Evolutionary conservation across 1,140 invertebrate genomes (phyloP).

Genomic region (Hylyphantes graminicola): DNA sequence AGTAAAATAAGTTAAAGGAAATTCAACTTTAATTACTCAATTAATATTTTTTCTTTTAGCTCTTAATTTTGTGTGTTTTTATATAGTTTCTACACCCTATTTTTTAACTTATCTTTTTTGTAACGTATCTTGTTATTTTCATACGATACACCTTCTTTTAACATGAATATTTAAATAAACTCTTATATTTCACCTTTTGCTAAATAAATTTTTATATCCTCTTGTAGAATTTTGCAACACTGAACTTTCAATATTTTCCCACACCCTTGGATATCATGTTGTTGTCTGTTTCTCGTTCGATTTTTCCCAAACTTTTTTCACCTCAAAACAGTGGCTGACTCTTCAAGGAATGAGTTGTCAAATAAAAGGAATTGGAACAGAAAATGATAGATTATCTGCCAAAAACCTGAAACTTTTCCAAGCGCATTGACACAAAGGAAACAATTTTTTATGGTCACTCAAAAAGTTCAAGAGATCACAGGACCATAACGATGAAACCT

Average conservation of each 20-base stretch:
- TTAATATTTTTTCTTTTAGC: no score
- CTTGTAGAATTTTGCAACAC: constrained; percentile 9
- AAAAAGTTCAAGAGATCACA: constrained; percentile 27
- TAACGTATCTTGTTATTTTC: no score
- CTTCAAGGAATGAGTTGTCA: constrained; percentile 54
- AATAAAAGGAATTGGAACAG: constrained; percentile 45
- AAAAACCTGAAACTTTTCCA: constrained; percentile 45
- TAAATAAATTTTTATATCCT: constrained; percentile 1
- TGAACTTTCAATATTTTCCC: constrained; percentile 1
- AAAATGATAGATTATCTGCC: constrained; percentile 57
- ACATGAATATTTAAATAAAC: background rate
- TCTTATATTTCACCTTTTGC: background rate
- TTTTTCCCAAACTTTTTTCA: constrained; percentile 13
- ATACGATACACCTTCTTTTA: no score
- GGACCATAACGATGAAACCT: constrained; percentile 6
- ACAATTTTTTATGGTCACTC: constrained; percentile 22
- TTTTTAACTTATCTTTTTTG: no score
- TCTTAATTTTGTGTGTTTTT: no score
- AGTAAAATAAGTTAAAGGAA: no score
- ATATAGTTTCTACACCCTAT: no score
- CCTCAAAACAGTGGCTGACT: constrained; percentile 41
- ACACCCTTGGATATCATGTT: constrained; percentile 1
- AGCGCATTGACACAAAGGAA: constrained; percentile 42
- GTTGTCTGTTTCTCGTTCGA: constrained; percentile 5
- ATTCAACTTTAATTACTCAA: no score